Conservation (phyloP, 2,113 vertebrate genomes). For the Trogon melanurus region DNA sequence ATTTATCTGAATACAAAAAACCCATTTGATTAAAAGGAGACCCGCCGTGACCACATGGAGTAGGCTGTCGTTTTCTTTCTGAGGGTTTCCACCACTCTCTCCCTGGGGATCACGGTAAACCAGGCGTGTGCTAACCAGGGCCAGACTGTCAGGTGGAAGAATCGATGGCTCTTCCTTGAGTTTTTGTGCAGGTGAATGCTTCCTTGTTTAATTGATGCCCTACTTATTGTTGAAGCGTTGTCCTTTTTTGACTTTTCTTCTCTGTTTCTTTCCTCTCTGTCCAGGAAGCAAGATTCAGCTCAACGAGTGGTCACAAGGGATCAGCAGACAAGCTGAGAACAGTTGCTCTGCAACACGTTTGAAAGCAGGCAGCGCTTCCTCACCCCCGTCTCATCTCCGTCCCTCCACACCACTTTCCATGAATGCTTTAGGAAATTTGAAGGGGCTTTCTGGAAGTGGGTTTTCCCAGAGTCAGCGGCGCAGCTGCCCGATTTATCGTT, state of each 20-base stretch:
- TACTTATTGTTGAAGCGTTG: background rate
- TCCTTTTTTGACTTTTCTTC: background rate
- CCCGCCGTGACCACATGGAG: accelerated
- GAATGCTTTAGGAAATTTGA: background rate
- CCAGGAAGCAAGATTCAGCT: background rate
- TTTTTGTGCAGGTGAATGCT: background rate
- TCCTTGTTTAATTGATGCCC: background rate
- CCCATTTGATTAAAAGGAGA: background rate
- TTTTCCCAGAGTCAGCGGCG: background rate
- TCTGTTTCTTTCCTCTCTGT: background rate
- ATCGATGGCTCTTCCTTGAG: background rate
- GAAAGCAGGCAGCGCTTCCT: background rate
- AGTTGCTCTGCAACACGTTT: background rate
- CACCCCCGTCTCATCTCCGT: background rate
- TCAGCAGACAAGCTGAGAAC: conserved; percentile 44
- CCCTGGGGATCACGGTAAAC: background rate
- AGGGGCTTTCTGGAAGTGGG: background rate
- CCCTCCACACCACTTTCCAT: background rate
- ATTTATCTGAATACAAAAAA: background rate
- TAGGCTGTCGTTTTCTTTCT: background rate
- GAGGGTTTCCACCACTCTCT: background rate
- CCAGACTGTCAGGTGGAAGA: background rate
- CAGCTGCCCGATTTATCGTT: conserved; percentile 6
- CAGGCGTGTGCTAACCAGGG: background rate
- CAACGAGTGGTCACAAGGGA: background rate